A percentile compares a stretch with the other conserved stretches of the same genome.
Evolutionary conservation across 2,797 vertebrate genomes (phyloP).

Genomic region (Karalla daura): DNA sequence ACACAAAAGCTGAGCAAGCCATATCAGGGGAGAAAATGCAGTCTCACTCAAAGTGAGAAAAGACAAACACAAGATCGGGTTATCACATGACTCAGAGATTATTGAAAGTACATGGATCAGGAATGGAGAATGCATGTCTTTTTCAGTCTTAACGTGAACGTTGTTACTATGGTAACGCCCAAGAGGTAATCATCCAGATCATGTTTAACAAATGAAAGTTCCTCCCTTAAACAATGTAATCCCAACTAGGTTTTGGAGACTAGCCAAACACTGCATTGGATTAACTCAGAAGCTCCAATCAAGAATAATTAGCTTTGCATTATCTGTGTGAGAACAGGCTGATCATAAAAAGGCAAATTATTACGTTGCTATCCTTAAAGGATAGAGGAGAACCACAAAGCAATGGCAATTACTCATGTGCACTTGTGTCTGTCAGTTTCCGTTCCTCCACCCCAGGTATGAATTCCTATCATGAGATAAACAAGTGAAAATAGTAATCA

Average conservation of each 20-base stretch:
- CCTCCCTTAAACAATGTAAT: background rate
- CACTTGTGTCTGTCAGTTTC: background rate
- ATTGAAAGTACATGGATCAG: conserved; percentile 10
- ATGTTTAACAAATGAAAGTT: background rate
- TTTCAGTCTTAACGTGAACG: too few relatives aligned
- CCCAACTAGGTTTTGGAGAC: conserved; percentile 4
- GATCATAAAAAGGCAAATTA: too few relatives aligned
- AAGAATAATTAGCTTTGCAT: conserved; percentile 27
- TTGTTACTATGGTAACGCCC: conserved; percentile 25
- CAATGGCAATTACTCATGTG: background rate
- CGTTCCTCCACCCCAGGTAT: background rate
- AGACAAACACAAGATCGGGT: background rate
- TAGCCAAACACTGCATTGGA: background rate
- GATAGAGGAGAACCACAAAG: conserved; percentile 34
- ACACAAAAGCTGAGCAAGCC: conserved; percentile 86
- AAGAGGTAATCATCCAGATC: background rate
- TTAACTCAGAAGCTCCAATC: too few relatives aligned
- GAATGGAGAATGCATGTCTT: conserved; percentile 31
- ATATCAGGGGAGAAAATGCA: conserved; percentile 71
- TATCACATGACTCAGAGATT: conserved; percentile 31
- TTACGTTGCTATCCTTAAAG: conserved; percentile 24
- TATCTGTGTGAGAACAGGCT: background rate
- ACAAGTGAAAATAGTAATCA: background rate
- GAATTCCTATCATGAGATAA: conserved; percentile 13
- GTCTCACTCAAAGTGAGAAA: conserved; percentile 59